Base-by-base conservation (phyloP, 1,140 invertebrate genomes). In the Bilobella aurantiaca region DNA sequence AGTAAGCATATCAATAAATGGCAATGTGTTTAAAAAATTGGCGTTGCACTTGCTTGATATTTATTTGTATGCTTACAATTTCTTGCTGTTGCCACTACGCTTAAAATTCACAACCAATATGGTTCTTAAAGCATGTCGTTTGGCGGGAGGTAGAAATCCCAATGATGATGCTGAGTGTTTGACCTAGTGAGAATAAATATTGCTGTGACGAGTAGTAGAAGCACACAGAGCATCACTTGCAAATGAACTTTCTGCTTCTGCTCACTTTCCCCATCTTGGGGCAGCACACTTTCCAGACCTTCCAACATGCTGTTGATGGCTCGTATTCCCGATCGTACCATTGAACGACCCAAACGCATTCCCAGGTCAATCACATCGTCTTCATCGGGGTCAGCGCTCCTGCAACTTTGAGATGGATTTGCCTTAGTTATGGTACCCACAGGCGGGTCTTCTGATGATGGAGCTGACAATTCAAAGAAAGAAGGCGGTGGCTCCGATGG, bases 131-230 rank as follows among this genome's bases (percentile, higher is more conserved):
- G n/a, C n/a, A n/a, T n/a, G 49, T 71, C 65, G 23, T 59, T 49
- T 57, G 71, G 71, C 25, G 71, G 71, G 46, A 73, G 49, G 18
- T 64, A 69, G 42, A 68, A 73, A 46, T 73, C 69, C 71, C 71
- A 73, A 16, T 62, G 46, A 12, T 67, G 71, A n/a, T 64, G n/a
- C 46, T 27, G n/a, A 62, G 61, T 42, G 16, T 31, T 37, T 1
- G 62, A 65, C 23, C 64, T 21, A 1, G 57, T 49, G 0, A 65
- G 42, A 18, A 73, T 28, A 62, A 70, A 66, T 14, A 73, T 64
- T 21, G 68, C 71, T 47, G 67, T 67, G n/a, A 73, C 63, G 27
- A 73, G 62, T 2, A 73, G 46, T 8, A 73, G 61, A 1, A 73
- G 47, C 31, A 73, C 46, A 46, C 71, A 73, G 5, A 73, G 31